Percentiles rank a stretch among this genome's conserved stretches.
phyloP scores from a whole-genome alignment of 2,113 vertebrate species.

The Scopus umbretta region DNA sequence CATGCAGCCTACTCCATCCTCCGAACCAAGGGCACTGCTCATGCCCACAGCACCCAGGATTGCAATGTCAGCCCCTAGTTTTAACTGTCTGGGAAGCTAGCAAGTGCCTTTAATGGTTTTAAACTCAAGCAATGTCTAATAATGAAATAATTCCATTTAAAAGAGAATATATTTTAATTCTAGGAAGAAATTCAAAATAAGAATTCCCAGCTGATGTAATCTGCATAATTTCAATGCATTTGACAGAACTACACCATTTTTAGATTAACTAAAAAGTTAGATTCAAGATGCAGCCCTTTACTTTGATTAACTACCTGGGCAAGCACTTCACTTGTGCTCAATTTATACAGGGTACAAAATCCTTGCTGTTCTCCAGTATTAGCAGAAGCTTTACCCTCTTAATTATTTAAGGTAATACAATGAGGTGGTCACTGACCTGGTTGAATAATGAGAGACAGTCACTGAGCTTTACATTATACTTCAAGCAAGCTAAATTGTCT shows the following conservation, averaged over 20 bases:
- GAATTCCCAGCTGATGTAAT: neutral
- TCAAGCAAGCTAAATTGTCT: neutral
- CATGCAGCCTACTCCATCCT: neutral
- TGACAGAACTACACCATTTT: neutral
- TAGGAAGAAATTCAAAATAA: neutral
- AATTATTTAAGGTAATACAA: slow-evolving; percentile 17
- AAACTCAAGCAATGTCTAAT: neutral
- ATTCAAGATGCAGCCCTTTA: neutral
- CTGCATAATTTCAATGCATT: neutral
- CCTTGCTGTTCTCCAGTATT: neutral
- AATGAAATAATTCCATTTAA: neutral
- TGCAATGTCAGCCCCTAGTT: neutral
- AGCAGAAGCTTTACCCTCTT: slow-evolving; percentile 13
- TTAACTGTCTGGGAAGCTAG: neutral
- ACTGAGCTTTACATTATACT: neutral
- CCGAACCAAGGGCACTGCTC: neutral
- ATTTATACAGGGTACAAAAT: neutral
- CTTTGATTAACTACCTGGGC: neutral
- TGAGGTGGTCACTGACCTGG: neutral
- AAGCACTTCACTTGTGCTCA: neutral
- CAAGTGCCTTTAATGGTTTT: neutral
- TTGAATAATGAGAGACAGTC: neutral
- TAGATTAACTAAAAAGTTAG: neutral
- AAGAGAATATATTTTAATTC: neutral
- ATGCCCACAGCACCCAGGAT: neutral